Base-by-base conservation (phyloP, 1,140 invertebrate genomes). In the Monochamus saltuarius region DNA sequence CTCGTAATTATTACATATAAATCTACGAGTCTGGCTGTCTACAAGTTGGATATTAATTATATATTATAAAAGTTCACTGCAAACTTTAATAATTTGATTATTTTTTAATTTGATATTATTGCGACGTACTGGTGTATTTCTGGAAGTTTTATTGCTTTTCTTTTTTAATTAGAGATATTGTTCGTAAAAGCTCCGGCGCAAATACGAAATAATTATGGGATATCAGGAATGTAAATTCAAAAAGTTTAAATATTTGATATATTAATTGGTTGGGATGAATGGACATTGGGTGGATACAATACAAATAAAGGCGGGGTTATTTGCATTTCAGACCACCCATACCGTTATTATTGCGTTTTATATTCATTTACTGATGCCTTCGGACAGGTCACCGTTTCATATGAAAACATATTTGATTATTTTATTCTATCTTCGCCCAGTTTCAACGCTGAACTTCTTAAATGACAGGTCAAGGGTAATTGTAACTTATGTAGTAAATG, bases 81-180 rank as follows among this genome's bases (percentile, higher is more conserved):
- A 50, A 70, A 70, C 65, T 70, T 70, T 70, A 70, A 70, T 70
- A 68, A 70, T 70, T 70, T 70, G 68, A 70, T 70, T 70, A 70
- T 70, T 70, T 68, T 70, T 70, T 70, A 70, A 70, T 70, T 70
- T 61, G 68, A 68, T 64, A 66, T 66, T 70, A 70, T 70, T 70
- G 68, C 66, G 61, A 70, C 22, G 60, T 55, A 59, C 61, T 56
- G 45, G 43, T 42, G 54, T 60, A 59, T 57, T 59, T 40, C 49
- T 68, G 62, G 65, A 67, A 67, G 51, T 69, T 69, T 67, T 64
- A 64, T 67, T 67, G 60, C 66, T 62, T 63, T 60, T 61, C 43
- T 42, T 63, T 62, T 65, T 68, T 68, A 63, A 66, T 68, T 65
- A 68, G 66, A 61, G 61, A 64, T 65, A 55, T 55, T 40, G 7